These are phyloP conservation scores for Eucidaris tribuloides DNA, from an alignment of 35 echinoderm and acorn worm genomes.

Conservation along the genomic window DNA sequence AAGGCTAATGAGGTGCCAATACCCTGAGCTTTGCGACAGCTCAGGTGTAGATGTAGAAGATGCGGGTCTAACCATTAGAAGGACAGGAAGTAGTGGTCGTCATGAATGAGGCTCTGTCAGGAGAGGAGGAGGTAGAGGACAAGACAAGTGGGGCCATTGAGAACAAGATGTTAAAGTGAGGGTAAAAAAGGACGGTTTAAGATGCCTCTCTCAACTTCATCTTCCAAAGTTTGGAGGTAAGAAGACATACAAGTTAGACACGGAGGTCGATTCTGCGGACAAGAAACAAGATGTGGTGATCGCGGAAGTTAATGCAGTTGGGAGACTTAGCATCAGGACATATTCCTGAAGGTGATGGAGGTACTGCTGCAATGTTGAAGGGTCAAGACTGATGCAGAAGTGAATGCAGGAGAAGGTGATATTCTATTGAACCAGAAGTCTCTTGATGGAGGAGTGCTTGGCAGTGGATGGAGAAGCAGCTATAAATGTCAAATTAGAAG, in stretches of 20 bases:
- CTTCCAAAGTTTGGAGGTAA: slow-evolving; percentile 48
- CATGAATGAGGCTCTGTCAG: slow-evolving; percentile 1
- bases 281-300: not conserved
- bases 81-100: not conserved
- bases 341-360: not conserved
- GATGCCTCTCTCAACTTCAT: slow-evolving; percentile 30
- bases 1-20: no score
- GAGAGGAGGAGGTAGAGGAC: not conserved
- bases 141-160: not conserved
- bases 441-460: not conserved
- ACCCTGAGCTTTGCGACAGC: no score
- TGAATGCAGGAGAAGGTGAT: slow-evolving; percentile 16
- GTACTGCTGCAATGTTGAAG: not conserved
- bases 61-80: no score
- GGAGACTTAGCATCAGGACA: not conserved
- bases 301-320: not conserved
- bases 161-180: not conserved
- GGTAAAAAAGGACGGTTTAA: slow-evolving; percentile 27
- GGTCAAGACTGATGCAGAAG: not conserved
- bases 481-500: not conserved
- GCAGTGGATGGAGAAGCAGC: not conserved
- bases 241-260: not conserved
- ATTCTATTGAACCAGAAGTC: not conserved
- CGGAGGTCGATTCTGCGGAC: not conserved
- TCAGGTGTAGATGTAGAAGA: no score